These are phyloP conservation scores for Ceuthmochares aereus DNA, from an alignment of 2,113 vertebrate genomes.

Conservation along the genomic window DNA sequence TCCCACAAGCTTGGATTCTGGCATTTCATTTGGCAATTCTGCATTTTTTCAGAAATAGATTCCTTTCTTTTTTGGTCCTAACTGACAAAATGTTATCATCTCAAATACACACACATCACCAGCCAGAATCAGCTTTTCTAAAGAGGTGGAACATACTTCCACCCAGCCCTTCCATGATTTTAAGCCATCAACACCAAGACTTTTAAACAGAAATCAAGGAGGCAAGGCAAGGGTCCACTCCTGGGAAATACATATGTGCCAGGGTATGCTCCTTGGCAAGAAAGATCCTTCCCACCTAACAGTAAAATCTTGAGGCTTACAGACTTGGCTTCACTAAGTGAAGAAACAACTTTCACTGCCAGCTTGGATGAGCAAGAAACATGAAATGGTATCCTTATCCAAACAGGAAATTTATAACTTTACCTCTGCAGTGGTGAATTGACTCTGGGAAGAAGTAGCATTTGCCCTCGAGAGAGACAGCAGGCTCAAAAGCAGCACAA, in stretches of 20 bases:
- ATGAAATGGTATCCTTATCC: not conserved
- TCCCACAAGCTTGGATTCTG: not conserved
- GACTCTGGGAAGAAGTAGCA: not conserved
- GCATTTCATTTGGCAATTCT: not conserved
- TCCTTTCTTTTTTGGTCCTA: not conserved
- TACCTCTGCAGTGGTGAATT: not conserved
- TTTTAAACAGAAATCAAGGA: not conserved
- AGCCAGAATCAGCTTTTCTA: not conserved
- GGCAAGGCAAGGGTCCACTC: not conserved
- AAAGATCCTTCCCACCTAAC: not conserved
- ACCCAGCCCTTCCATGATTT: not conserved
- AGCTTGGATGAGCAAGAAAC: not conserved
- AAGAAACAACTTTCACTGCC: not conserved
- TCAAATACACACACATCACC: not conserved
- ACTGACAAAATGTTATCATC: not conserved
- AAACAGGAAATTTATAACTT: not conserved
- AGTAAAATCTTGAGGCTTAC: not conserved
- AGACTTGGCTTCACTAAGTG: not conserved
- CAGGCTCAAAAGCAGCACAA: not conserved
- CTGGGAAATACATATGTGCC: accelerated
- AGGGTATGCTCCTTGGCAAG: not conserved
- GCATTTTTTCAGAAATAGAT: not conserved
- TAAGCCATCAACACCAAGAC: not conserved
- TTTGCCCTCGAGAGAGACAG: not conserved
- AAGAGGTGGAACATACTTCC: not conserved